Percentiles rank a stretch among this genome's conserved stretches.
Conservation (phyloP, 2,888 invertebrate species). For the Limnephilus rhombicus region DNA sequence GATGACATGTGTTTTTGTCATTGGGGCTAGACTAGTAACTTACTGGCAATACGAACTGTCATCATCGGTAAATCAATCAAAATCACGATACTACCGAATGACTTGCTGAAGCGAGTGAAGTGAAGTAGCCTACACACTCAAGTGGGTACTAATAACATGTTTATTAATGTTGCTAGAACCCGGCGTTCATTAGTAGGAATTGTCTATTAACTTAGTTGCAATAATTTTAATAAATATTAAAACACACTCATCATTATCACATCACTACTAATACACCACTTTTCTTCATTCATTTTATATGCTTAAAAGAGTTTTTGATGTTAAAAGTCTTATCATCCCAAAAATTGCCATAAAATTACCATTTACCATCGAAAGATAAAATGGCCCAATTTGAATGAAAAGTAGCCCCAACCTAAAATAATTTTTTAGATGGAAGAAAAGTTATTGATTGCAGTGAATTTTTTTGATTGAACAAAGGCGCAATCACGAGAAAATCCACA, state of each 20-base stretch:
- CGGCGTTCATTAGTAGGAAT: not conserved
- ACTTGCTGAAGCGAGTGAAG: not conserved
- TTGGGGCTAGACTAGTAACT: conserved; percentile 1
- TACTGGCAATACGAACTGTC: not conserved
- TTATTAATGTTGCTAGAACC: not conserved
- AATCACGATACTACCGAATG: not conserved
- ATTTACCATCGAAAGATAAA: not conserved
- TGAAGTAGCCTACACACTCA: not conserved
- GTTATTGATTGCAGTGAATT: not conserved
- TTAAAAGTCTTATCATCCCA: not conserved
- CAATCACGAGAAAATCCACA: not conserved
- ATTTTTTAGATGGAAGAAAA: not conserved
- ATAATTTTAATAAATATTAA: not conserved
- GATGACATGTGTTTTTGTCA: conserved; percentile 5
- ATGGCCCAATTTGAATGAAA: not conserved
- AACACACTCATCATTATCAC: no score
- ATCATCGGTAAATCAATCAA: conserved; percentile 12
- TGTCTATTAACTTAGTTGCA: not conserved
- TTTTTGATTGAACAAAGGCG: not conserved
- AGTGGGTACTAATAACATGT: not conserved
- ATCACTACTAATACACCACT: no score
- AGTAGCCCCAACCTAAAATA: not conserved
- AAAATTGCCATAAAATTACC: not conserved
- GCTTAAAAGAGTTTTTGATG: not conserved
- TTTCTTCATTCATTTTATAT: not conserved